Evolutionary conservation across 2,113 vertebrate species (phyloP), one percentile per base, ranked within the genome.

Genomic region (Osmerus mordax): DNA sequence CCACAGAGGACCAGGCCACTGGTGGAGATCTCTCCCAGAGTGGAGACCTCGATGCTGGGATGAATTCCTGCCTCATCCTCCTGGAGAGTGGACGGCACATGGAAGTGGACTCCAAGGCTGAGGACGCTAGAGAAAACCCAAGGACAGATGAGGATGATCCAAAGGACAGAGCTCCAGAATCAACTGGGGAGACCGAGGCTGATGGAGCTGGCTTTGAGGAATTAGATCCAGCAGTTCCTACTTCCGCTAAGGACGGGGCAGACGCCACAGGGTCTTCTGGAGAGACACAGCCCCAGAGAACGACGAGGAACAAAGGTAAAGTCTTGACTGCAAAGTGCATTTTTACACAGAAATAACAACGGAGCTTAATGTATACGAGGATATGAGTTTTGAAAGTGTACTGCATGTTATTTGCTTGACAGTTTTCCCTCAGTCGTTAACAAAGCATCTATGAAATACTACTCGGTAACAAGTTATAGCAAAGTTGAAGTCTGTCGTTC

Each of bases 221-320:
- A 28, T 29, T 4, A 18, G 28, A 15, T 47, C 15, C 36, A 23
- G 11, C 36, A 51, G 32, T 9, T 18, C 11, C n/a, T n/a, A n/a
- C n/a, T n/a, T 47, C n/a, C n/a, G 36, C 11, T 19, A 65, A 36
- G 19, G 64, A 13, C 12, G 41, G 8, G n/a, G 41, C 9, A 2
- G 32, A 41, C n/a, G 7, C 1, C 5, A 13, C 64, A 47, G 11
- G 47, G 6, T 21, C 70, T 21, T 69, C 41, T 28, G 36, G 15
- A 6, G 80, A 82, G 75, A 56, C 72, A 47, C 59, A 36, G 5
- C 32, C 69, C 21, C 81, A 69, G n/a, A 82, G 69, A 73, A 74
- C 56, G 59, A 83, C 81, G 68, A 84, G 81, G 78, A 70, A 61
- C 70, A 76, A 53, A 78, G 83, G 85, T 87, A 84, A 87, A 63